These are phyloP conservation scores for Zoanthus sociatus DNA, from an alignment of 92 coral and sea anemone species.

Conservation along the genomic window DNA sequence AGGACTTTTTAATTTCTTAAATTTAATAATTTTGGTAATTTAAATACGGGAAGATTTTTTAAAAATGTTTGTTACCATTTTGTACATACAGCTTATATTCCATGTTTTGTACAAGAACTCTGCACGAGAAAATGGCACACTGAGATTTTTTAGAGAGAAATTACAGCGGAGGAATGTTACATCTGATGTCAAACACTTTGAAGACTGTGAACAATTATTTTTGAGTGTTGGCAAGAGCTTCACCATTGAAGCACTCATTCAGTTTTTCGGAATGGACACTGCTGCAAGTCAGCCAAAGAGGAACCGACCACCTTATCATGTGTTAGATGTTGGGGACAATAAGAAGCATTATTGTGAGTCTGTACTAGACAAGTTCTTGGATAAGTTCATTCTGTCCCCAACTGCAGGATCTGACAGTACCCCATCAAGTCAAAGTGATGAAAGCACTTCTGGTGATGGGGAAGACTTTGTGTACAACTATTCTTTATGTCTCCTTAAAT, in stretches of 20 bases:
- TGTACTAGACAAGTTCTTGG: slow-evolving; percentile 20
- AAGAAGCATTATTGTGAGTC: slow-evolving; percentile 45
- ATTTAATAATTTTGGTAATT: background rate
- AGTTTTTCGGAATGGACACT: slow-evolving; percentile 60
- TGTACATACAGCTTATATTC: slow-evolving; percentile 49
- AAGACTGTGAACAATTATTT: slow-evolving; percentile 64
- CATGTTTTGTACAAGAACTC: slow-evolving; percentile 49
- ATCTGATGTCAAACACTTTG: slow-evolving; percentile 52
- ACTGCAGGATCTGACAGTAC: slow-evolving; percentile 31
- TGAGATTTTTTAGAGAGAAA: slow-evolving; percentile 63
- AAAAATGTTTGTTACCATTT: slow-evolving; percentile 12
- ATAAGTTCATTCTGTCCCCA: slow-evolving; percentile 36
- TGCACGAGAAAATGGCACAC: slow-evolving; percentile 54
- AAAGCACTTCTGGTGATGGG: slow-evolving; percentile 19
- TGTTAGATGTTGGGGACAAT: slow-evolving; percentile 57
- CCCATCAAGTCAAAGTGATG: slow-evolving; percentile 36
- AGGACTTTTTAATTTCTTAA: too few relatives aligned
- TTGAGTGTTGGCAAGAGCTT: slow-evolving; percentile 56
- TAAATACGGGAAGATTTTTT: slow-evolving; percentile 9
- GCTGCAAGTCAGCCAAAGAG: slow-evolving; percentile 45
- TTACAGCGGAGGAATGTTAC: slow-evolving; percentile 60
- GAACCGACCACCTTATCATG: slow-evolving; percentile 54
- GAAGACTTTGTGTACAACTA: slow-evolving; percentile 52
- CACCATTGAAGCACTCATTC: slow-evolving; percentile 57
- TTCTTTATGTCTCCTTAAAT: slow-evolving; percentile 54